These are phyloP conservation scores for Tetragonisca angustula DNA, from an alignment of 2,888 invertebrate genomes.

Conservation along the genomic window DNA sequence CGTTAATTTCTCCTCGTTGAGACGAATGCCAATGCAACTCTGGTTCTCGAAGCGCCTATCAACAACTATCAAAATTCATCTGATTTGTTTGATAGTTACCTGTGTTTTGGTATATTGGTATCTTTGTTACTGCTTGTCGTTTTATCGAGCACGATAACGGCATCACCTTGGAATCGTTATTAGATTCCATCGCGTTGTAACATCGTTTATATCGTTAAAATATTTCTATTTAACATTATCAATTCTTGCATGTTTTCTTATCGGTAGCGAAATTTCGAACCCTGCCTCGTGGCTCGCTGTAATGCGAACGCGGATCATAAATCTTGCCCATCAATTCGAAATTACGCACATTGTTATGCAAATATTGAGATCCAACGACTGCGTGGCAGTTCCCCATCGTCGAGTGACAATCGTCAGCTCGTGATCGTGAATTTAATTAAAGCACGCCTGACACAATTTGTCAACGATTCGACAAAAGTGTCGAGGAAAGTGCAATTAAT, in stretches of 20 bases:
- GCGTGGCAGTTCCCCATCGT: background rate
- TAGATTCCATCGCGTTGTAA: background rate
- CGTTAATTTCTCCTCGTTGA: constrained; percentile 5
- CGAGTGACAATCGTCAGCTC: background rate
- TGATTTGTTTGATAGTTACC: background rate
- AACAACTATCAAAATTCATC: background rate
- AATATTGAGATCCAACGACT: background rate
- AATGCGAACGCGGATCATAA: background rate
- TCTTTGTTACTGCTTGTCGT: too few species aligned
- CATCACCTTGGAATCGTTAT: too few species aligned
- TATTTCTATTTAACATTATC: constrained; percentile 10
- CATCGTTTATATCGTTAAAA: background rate
- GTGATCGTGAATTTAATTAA: background rate
- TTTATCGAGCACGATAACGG: background rate
- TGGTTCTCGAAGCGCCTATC: background rate
- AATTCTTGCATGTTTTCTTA: constrained; percentile 18
- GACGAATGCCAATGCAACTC: constrained; percentile 8
- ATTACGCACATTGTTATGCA: background rate
- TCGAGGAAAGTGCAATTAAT: background rate
- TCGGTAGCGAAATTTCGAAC: constrained; percentile 14
- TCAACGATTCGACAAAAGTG: background rate
- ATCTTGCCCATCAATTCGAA: background rate
- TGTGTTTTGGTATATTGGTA: too few species aligned
- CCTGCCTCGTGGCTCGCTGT: background rate
- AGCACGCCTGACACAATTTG: background rate